Evolutionary conservation across 2,888 invertebrate genomes (phyloP), one percentile per base, ranked within the genome.

Genomic region (Endomychus coccineus): DNA sequence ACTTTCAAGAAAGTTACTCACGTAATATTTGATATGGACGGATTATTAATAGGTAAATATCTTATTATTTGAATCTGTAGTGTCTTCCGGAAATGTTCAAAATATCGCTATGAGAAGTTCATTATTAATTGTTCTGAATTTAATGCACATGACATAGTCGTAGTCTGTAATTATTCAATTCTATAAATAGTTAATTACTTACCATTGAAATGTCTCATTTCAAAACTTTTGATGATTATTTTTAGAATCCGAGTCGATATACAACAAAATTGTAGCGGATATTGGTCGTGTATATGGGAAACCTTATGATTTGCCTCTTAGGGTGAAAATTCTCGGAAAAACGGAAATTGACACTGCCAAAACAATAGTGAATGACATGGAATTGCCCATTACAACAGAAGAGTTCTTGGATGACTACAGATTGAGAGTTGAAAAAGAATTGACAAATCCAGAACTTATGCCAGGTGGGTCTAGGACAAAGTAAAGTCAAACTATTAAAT

Each of bases 221-320:
- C 11, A 7, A n/a, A 29, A 34, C 24, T 7, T 11, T 34, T 34
- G 13, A 12, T n/a, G n/a, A n/a, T n/a, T 69, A 16, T 69, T n/a
- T n/a, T n/a, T n/a, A 88, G 90, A 91, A 63, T 86, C 90, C 1
- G 90, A 91, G 66, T 71, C 69, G 30, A 72, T 84, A 11, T 90
- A 91, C 62, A 81, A 84, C 52, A 74, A 75, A 56, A 80, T 84
- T 58, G 79, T 83, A 48, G 71, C 74, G 44, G 72, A 75, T 51
- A 74, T 87, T 46, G 79, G 80, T 46, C 71, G 71, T 4, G 70
- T 74, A 45, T 88, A 79, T 64, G 85, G 83, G 1, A 83, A 83
- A 54, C 63, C 70, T 23, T 94, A 88, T 66, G 85, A 86, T 0
- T 76, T 77, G 56, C 86, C 88, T 41, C 66, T 75, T 12, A 75